Base-by-base conservation (phyloP, 2,888 invertebrate species). In the Drosophila setosimentum region DNA sequence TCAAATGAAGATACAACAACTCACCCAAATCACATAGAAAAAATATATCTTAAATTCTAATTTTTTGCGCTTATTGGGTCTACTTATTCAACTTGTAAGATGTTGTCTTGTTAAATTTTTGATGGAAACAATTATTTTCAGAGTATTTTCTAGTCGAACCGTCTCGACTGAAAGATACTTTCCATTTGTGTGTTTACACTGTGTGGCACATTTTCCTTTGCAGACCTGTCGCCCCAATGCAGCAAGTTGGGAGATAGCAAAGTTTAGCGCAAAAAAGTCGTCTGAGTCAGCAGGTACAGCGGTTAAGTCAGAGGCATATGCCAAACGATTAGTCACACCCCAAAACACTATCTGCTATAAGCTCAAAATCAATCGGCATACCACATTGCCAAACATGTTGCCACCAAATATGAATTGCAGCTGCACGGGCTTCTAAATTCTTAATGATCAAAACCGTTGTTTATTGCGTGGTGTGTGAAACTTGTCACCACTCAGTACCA, bases 291-390 rank as follows among this genome's bases (percentile, higher is more conserved):
- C 48, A 33, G 58, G 40, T 57, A 68, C 48, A 63, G 60, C 30
- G 42, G 73, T 53, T 58, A 57, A 40, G 49, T 48, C 37, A 33
- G 49, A 51, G 59, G 11, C 51, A 68, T 63, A 42, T 67, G 75
- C 53, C 72, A 69, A 75, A 27, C 35, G 69, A 78, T 89, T 84
- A 89, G 74, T 84, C 84, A 87, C 76, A 65, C 59, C 68, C 42
- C 55, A 61, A 30, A 30, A 24, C 40, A 76, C 57, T 79, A 60
- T 51, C 48, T 29, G n/a, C 10, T 29, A 51, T 55, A 48, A 68
- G 57, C 42, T 55, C 10, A 48, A 70, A 75, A 55, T 48, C 37
- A 48, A 60, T 60, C 51, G 60, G n/a, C 63, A 64, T 66, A 50
- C 40, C 53, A 51, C 32, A 64, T 77, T 68, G 72, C 53, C 82